These are phyloP conservation scores for Epizoanthus stellaris DNA, from an alignment of 92 coral and sea anemone species.

Conservation along the genomic window DNA sequence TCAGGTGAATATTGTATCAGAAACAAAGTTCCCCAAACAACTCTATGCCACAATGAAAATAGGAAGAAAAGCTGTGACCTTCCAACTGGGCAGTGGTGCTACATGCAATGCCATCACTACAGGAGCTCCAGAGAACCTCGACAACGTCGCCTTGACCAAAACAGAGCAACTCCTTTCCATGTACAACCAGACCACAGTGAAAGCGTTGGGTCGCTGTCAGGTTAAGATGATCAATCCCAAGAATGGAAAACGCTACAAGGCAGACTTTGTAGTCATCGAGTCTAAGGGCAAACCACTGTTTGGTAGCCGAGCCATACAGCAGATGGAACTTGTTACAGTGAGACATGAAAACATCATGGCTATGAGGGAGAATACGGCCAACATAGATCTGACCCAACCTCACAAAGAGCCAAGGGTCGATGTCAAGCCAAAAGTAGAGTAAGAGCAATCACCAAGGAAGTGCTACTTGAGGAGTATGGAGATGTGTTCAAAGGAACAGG, in stretches of 20 bases:
- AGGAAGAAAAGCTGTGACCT: no score
- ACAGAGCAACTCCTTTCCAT: constrained; percentile 34
- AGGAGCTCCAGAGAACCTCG: constrained; percentile 1
- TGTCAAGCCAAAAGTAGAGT: neutral
- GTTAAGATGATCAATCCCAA: constrained; percentile 31
- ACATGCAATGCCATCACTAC: constrained; percentile 21
- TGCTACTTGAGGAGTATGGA: constrained; percentile 9
- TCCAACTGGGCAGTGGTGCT: constrained; percentile 28
- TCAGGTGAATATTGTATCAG: neutral
- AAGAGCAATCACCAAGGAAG: constrained; percentile 9
- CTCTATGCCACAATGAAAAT: neutral
- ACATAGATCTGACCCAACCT: constrained; percentile 9
- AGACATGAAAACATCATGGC: constrained; percentile 34
- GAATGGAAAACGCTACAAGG: constrained; percentile 32
- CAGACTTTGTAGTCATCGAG: constrained; percentile 40
- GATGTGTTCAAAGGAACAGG: constrained; percentile 21
- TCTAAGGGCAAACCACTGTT: constrained; percentile 23
- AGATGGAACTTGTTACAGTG: constrained; percentile 39
- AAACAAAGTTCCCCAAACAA: neutral
- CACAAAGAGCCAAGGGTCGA: constrained; percentile 20
- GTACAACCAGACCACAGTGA: constrained; percentile 22
- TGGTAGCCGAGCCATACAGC: constrained; percentile 42
- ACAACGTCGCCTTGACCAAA: constrained; percentile 5
- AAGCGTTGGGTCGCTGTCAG: constrained; percentile 28
- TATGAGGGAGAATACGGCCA: neutral